Evolutionary conservation across 2,888 invertebrate species (phyloP).

Genomic region (Orthonevra nobilis): DNA sequence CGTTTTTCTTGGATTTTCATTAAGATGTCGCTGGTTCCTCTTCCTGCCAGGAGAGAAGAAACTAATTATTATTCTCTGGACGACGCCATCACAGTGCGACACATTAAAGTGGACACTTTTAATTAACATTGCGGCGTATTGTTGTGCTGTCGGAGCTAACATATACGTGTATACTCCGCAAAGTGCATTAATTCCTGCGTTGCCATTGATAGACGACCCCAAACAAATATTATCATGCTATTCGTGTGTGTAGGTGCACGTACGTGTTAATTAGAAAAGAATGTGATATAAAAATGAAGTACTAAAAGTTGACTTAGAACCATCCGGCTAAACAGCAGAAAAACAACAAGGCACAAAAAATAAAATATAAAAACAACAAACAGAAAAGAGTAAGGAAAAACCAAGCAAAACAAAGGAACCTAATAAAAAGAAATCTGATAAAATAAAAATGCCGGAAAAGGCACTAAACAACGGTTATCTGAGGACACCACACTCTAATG

Average conservation of each 20-base stretch:
- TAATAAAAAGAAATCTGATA: slow-evolving; percentile 33
- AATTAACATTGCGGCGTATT: slow-evolving; percentile 61
- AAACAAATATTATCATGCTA: not conserved
- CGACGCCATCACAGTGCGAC: slow-evolving; percentile 54
- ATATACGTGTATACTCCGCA: too few species aligned
- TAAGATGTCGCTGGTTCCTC: slow-evolving; percentile 57
- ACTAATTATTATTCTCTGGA: slow-evolving; percentile 60
- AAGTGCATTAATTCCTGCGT: slow-evolving; percentile 48
- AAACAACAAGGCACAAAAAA: too few species aligned
- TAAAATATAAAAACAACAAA: not conserved
- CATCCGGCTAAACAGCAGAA: not conserved
- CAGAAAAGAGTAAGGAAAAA: slow-evolving; percentile 11
- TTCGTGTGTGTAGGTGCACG: slow-evolving; percentile 16
- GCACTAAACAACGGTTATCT: slow-evolving; percentile 79
- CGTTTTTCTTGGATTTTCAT: slow-evolving; percentile 11
- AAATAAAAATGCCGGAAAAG: slow-evolving; percentile 73
- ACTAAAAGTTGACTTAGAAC: slow-evolving; percentile 39
- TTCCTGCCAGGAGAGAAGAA: slow-evolving; percentile 53
- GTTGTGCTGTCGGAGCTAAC: not conserved
- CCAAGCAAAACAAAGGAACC: slow-evolving; percentile 18
- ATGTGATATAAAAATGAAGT: slow-evolving; percentile 52
- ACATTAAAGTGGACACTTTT: slow-evolving; percentile 67
- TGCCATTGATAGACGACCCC: slow-evolving; percentile 6
- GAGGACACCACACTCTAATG: slow-evolving; percentile 72
- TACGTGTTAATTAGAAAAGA: slow-evolving; percentile 10